A percentile compares a stretch with the other conserved stretches of the same genome.
These are phyloP conservation scores for Campoplex nolae DNA, from an alignment of 2,888 invertebrate species.

Conservation along the genomic window DNA sequence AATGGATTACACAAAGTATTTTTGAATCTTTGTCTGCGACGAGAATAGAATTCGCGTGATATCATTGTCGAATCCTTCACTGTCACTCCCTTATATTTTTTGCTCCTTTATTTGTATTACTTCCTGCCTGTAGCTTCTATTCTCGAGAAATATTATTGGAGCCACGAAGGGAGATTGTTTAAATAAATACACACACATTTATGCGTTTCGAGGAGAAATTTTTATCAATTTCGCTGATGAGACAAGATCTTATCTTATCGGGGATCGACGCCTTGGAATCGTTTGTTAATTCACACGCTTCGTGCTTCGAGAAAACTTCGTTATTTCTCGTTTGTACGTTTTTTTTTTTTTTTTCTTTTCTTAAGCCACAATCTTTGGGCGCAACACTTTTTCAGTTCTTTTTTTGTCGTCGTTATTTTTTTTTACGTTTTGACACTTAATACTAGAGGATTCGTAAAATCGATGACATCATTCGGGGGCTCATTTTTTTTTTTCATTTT, in stretches of 20 bases:
- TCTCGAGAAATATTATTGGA: conserved; percentile 18
- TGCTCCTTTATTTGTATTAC: neutral
- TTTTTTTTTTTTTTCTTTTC: neutral
- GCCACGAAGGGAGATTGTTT: conserved; percentile 46
- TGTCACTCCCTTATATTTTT: conserved; percentile 13
- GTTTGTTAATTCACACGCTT: conserved; percentile 40
- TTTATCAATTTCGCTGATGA: conserved; percentile 53
- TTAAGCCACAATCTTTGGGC: neutral
- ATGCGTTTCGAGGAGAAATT: conserved; percentile 35
- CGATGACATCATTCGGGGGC: neutral
- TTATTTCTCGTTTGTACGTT: neutral
- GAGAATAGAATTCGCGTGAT: conserved; percentile 32
- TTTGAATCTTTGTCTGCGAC: conserved; percentile 10
- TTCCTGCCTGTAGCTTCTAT: neutral
- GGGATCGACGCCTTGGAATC: conserved; percentile 46
- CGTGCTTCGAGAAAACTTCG: conserved; percentile 10
- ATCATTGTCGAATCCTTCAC: neutral
- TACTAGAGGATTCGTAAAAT: neutral
- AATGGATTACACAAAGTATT: neutral
- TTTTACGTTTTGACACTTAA: neutral
- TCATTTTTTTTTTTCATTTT: neutral
- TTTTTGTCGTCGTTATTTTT: neutral
- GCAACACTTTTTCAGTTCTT: neutral
- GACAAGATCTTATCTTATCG: conserved; percentile 59
- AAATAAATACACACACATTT: conserved; percentile 51